Conservation (phyloP, 2,797 vertebrate genomes). For the Acrossocheilus wenchowensis region DNA sequence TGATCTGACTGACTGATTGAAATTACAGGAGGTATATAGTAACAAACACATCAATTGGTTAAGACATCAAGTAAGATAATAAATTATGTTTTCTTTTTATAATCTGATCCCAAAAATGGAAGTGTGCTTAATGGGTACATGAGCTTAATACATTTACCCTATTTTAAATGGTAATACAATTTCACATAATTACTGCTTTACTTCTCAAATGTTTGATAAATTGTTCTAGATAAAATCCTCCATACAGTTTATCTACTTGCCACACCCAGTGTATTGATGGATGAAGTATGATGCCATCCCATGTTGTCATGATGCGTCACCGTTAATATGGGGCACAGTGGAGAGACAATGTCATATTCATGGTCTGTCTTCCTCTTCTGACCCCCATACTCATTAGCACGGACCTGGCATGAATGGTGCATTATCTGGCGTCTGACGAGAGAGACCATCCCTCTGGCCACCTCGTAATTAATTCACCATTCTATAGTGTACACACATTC, state of each 20-base stretch:
- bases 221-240: not conserved
- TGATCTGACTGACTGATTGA: too few relatives aligned
- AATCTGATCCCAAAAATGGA: too few relatives aligned
- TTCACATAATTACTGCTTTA: not conserved
- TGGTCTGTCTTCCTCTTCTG: constrained; percentile 41
- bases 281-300: constrained; percentile 63
- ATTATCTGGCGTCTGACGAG: constrained; percentile 54
- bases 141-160: too few relatives aligned
- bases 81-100: too few relatives aligned
- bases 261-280: constrained; percentile 33
- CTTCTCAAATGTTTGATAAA: not conserved
- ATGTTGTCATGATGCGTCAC: not conserved
- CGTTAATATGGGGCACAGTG: constrained; percentile 57
- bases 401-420: constrained; percentile 51
- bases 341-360: constrained; percentile 72
- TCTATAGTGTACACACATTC: constrained; percentile 46
- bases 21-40: too few relatives aligned
- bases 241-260: not conserved
- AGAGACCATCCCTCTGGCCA: constrained; percentile 19
- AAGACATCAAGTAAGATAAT: too few relatives aligned
- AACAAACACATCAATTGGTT: too few relatives aligned
- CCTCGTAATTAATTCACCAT: constrained; percentile 54
- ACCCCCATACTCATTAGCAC: constrained; percentile 56
- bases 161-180: not conserved
- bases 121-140: too few relatives aligned